A percentile compares a stretch with the other conserved stretches of the same genome.
Evolutionary conservation across 2,797 vertebrate genomes (phyloP).

Genomic region (Acanthurus tractus): DNA sequence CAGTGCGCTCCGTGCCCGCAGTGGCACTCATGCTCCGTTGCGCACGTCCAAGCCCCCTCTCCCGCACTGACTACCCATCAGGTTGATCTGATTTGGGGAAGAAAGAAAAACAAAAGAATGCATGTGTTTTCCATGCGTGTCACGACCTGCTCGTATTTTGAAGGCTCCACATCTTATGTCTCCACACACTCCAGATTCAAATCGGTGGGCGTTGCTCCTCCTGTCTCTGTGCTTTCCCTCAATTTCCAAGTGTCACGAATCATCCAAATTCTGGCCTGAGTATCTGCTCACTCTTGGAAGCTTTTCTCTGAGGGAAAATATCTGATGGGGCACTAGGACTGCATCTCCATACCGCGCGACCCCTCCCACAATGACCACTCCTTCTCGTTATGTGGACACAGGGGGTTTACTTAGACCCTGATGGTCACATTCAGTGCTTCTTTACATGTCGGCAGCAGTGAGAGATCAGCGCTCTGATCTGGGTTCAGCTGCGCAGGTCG

Average conservation of each 20-base stretch:
- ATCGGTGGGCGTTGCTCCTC: constrained; percentile 72
- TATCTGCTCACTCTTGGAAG: constrained; percentile 11
- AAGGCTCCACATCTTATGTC: constrained; percentile 55
- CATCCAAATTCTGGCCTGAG: constrained; percentile 35
- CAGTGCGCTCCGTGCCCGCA: constrained; percentile 52
- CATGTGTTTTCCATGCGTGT: constrained; percentile 42
- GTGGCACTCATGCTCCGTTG: constrained; percentile 54
- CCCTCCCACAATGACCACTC: constrained; percentile 67
- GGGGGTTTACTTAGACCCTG: constrained; percentile 30
- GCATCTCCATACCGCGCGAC: constrained; percentile 27
- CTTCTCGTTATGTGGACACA: constrained; percentile 46
- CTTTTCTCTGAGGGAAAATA: constrained; percentile 19
- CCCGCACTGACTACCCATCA: constrained; percentile 28
- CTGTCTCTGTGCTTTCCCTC: constrained; percentile 38
- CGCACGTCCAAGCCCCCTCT: constrained; percentile 56
- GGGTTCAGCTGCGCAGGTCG: constrained; percentile 7
- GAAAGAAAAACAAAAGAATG: background rate
- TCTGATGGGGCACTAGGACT: constrained; percentile 38
- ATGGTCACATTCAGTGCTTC: constrained; percentile 23
- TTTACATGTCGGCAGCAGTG: constrained; percentile 2
- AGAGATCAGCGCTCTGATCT: background rate
- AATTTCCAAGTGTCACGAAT: constrained; percentile 72
- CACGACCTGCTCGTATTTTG: constrained; percentile 57
- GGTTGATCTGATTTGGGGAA: constrained; percentile 19
- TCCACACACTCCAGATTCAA: constrained; percentile 55